Conservation (phyloP, 2,888 invertebrate genomes). For the Lycocerus yunnanus region DNA sequence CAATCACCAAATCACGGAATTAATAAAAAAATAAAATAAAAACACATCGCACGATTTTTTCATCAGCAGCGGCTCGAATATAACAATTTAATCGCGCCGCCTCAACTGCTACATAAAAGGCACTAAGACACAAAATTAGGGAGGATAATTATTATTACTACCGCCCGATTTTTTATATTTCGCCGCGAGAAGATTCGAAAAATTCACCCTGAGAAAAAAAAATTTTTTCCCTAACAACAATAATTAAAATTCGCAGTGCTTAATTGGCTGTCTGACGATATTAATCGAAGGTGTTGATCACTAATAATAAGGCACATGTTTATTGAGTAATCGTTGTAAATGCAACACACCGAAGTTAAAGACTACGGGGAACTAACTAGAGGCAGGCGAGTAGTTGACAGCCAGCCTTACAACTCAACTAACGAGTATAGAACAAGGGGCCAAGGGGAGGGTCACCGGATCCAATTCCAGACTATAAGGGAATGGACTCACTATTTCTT, state of each 20-base stretch:
- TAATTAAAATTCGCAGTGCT: neutral
- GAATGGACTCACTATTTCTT: slow-evolving; percentile 49
- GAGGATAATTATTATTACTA: slow-evolving; percentile 19
- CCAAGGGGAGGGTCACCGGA: slow-evolving; percentile 42
- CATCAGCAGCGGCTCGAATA: neutral
- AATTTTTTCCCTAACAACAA: neutral
- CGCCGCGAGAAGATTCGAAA: neutral
- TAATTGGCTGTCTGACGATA: slow-evolving; percentile 13
- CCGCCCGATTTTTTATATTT: neutral
- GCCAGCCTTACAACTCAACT: slow-evolving; percentile 59
- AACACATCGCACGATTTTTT: neutral
- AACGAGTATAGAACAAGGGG: slow-evolving; percentile 52
- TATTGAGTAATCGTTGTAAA: slow-evolving; percentile 39
- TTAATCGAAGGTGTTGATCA: slow-evolving; percentile 23
- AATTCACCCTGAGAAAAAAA: neutral
- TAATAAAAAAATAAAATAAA: neutral
- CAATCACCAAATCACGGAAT: slow-evolving; percentile 1
- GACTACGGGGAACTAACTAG: slow-evolving; percentile 52
- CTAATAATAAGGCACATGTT: slow-evolving; percentile 41
- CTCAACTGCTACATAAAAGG: neutral
- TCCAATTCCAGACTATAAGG: slow-evolving; percentile 47
- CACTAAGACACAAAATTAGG: slow-evolving; percentile 24
- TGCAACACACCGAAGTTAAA: slow-evolving; percentile 37
- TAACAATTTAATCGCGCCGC: neutral
- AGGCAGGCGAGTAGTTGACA: slow-evolving; percentile 55